Evolutionary conservation across 2,888 invertebrate genomes (phyloP).

Genomic region (Tanytarsus gracilentus): DNA sequence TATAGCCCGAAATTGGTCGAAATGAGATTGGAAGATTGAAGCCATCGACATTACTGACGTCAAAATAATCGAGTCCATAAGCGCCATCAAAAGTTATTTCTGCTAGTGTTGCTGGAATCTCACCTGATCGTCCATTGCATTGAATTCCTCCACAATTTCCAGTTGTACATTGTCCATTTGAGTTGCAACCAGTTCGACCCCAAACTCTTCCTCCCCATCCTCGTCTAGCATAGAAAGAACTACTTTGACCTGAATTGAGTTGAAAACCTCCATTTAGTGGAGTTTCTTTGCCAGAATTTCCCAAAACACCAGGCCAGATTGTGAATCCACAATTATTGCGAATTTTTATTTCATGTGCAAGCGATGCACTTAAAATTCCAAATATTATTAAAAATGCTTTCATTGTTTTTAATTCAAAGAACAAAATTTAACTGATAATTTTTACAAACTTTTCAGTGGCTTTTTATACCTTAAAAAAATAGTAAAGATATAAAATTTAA

Average conservation of each 20-base stretch:
- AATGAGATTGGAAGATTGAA: conserved; percentile 41
- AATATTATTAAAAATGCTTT: neutral
- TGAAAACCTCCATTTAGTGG: neutral
- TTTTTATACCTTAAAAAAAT: no score
- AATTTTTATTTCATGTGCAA: neutral
- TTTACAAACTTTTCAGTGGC: no score
- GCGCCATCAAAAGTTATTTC: conserved; percentile 41
- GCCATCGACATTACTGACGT: conserved; percentile 45
- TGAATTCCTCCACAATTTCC: no score
- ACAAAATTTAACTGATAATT: no score
- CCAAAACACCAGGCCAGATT: neutral
- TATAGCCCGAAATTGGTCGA: neutral
- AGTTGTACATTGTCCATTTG: no score
- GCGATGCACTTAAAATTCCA: neutral
- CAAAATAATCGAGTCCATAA: conserved; percentile 41
- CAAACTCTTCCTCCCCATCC: neutral
- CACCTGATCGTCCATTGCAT: neutral
- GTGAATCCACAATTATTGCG: neutral
- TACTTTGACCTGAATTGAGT: neutral
- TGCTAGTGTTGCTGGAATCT: conserved; percentile 40
- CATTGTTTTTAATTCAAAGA: no score
- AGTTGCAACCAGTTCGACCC: neutral
- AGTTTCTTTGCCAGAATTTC: neutral
- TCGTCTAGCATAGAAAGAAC: neutral
- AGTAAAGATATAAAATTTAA: no score